A percentile compares a stretch with the other conserved stretches of the same genome.
Conservation (phyloP, 2,797 vertebrate genomes). For the Mionectes olivaceus region DNA sequence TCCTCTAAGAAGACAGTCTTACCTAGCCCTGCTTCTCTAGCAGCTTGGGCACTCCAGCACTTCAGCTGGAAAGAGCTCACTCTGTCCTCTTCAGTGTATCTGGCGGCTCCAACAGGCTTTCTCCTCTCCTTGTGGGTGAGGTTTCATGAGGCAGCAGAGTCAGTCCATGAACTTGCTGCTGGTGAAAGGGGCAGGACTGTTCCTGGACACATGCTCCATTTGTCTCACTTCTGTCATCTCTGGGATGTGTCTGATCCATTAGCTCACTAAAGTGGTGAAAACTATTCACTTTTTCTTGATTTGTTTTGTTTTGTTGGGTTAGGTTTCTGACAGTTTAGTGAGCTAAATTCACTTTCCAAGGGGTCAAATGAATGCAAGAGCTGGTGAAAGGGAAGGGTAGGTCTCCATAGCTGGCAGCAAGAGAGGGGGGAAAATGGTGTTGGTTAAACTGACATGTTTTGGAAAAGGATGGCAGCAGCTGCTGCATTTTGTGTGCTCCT, state of each 20-base stretch:
- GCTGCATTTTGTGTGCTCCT: background rate
- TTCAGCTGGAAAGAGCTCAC: background rate
- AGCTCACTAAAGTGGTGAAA: conserved; percentile 62
- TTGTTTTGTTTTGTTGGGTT: conserved; percentile 51
- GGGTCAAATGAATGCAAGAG: conserved; percentile 20
- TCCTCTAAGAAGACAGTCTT: background rate
- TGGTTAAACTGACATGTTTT: conserved; percentile 1
- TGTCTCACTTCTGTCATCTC: conserved; percentile 54
- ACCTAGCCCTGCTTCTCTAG: background rate
- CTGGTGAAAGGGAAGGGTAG: conserved; percentile 45
- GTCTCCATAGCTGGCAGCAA: conserved; percentile 13
- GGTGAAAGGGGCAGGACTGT: conserved; percentile 15
- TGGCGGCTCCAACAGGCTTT: background rate
- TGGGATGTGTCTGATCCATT: conserved; percentile 48
- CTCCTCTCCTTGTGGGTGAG: background rate
- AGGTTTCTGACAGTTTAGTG: conserved; percentile 42
- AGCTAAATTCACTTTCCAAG: conserved; percentile 45
- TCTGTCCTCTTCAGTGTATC: background rate
- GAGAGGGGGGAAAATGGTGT: background rate
- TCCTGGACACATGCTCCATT: conserved; percentile 38
- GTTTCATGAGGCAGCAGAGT: background rate
- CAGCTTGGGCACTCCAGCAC: background rate
- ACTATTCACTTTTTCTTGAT: conserved; percentile 58
- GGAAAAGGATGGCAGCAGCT: background rate
- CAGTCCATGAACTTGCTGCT: background rate